A percentile compares a stretch with the other conserved stretches of the same genome.
Evolutionary conservation across 1,140 invertebrate genomes (phyloP).

Genomic region (Leptopilina boulardi): DNA sequence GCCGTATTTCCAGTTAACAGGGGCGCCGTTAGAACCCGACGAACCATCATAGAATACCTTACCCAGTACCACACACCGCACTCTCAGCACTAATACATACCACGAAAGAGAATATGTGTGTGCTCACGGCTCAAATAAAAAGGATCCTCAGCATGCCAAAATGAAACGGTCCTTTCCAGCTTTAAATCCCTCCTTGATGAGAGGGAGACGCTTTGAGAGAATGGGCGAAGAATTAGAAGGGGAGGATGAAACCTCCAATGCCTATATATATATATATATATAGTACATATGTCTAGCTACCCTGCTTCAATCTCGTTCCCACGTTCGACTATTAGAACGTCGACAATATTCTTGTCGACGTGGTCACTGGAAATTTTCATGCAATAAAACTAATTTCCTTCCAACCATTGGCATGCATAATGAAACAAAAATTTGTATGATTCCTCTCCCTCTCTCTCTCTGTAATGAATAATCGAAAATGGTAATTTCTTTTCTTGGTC

Average conservation of each 20-base stretch:
- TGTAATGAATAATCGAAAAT: no score
- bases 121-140: constrained; percentile 63
- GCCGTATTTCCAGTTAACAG: constrained; percentile 69
- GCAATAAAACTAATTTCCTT: neutral
- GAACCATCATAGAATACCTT: constrained; percentile 72
- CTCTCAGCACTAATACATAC: neutral
- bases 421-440: no score
- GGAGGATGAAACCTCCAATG: neutral
- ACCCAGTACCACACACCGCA: constrained; percentile 52
- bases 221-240: constrained; percentile 19
- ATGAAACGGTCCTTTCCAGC: constrained; percentile 65
- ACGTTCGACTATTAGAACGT: constrained; percentile 33
- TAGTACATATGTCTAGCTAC: neutral
- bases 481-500: no score
- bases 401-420: no score
- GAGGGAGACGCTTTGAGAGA: constrained; percentile 20
- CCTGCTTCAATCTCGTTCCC: neutral
- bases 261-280: no score
- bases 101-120: constrained; percentile 41
- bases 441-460: no score
- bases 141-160: constrained; percentile 64
- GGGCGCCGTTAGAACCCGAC: constrained; percentile 67
- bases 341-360: neutral
- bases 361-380: neutral
- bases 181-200: constrained; percentile 42